Evolutionary conservation across 1,140 invertebrate genomes (phyloP), one percentile per base, ranked within the genome.

Genomic region (Chionoecetes opilio): DNA sequence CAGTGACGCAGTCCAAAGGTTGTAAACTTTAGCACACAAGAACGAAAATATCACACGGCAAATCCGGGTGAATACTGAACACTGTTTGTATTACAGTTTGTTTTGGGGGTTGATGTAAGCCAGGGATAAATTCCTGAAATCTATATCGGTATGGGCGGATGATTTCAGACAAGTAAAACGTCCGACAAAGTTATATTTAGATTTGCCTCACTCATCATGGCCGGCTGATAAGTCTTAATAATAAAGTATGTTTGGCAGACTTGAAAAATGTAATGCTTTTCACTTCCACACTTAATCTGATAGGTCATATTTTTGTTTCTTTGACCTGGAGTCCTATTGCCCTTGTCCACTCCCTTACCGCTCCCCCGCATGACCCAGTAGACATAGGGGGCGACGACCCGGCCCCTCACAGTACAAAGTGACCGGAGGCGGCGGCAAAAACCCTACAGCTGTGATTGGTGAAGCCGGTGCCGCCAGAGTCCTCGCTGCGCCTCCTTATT

Each of bases 401-500:
- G 5, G 63, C 21, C 63, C 63, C 63, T 53, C 63, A 75, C 63
- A 75, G 1, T 26, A 21, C n/a, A 5, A 5, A 46, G 14, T 26
- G 63, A 75, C 63, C 11, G n/a, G 63, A 17, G 63, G 63, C 46
- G 0, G 63, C 63, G 63, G 63, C 63, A 75, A 75, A 75, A 75
- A 75, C 63, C 63, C 1, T n/a, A 17, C 63, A 75, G 63, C 63
- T 75, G 63, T 75, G 63, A 75, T 75, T 75, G 63, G 63, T 75
- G 63, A 75, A 75, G 21, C 63, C 63, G 63, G 21, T n/a, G 63
- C 63, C 63, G 63, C 63, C 26, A 21, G 63, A 75, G 63, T 75
- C 63, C 63, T n/a, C 63, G 63, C 63, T 75, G 63, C 63, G 63
- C 63, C 63, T 75, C 63, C 63, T 75, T 75, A 75, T 75, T 75